Conservation (phyloP, 2,888 invertebrate genomes). For the Drosophila eohydei region DNA sequence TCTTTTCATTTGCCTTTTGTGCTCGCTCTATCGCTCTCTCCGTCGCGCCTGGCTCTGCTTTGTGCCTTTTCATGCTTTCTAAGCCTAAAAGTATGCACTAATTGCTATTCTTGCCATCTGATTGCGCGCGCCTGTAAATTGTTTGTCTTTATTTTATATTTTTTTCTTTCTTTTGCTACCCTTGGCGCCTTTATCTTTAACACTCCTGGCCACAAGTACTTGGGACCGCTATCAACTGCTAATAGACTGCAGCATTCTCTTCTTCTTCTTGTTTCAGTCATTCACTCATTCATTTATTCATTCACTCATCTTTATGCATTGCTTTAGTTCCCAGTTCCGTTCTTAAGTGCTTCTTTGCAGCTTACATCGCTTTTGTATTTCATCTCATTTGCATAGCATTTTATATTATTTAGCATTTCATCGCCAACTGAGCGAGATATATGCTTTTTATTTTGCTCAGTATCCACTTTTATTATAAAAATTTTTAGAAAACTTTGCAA, state of each 20-base stretch:
- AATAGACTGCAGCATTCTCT: constrained; percentile 51
- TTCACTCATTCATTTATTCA: constrained; percentile 21
- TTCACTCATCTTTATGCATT: constrained; percentile 24
- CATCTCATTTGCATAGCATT: constrained; percentile 13
- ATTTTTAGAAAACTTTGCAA: too few species aligned
- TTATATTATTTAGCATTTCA: not conserved
- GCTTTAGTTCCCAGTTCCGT: constrained; percentile 9
- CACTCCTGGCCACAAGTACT: constrained; percentile 37
- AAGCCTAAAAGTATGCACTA: constrained; percentile 69
- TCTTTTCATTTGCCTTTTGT: constrained; percentile 47
- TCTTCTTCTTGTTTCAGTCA: not conserved
- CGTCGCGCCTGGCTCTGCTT: not conserved
- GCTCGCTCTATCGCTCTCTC: not conserved
- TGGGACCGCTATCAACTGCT: constrained; percentile 65
- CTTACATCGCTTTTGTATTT: constrained; percentile 18
- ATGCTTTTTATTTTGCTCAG: too few species aligned
- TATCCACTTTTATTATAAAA: too few species aligned
- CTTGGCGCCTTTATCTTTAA: constrained; percentile 23
- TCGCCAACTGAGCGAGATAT: not conserved
- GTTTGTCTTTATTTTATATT: constrained; percentile 5
- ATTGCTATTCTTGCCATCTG: constrained; percentile 70
- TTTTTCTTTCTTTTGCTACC: not conserved
- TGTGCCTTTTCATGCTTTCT: constrained; percentile 20
- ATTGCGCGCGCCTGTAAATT: constrained; percentile 46
- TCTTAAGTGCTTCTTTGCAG: constrained; percentile 38